These are phyloP conservation scores for Nannospalax galili DNA, from an alignment of 2,113 vertebrate genomes.

Conservation along the genomic window DNA sequence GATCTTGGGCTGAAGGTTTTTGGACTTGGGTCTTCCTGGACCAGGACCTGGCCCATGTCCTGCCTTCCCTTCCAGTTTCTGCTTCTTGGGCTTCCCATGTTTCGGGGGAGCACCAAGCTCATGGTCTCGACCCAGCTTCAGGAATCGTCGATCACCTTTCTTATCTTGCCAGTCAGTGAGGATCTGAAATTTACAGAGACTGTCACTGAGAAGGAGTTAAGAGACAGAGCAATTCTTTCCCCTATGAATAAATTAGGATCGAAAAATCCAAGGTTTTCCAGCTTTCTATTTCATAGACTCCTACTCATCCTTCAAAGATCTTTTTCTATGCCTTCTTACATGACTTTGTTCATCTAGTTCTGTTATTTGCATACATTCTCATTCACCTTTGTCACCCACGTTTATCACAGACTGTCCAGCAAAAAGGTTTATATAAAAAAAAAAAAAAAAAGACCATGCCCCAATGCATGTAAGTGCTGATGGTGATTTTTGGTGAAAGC, in stretches of 20 bases:
- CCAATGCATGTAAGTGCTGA: neutral
- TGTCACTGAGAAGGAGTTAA: neutral
- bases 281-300: slow-evolving; percentile 32
- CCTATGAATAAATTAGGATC: neutral
- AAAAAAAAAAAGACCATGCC: neutral
- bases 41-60: slow-evolving; percentile 94
- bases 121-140: slow-evolving; percentile 95
- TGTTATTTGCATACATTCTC: neutral
- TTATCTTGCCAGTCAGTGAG: slow-evolving; percentile 99
- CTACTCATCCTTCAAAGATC: slow-evolving; percentile 12
- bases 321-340: neutral
- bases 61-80: slow-evolving; percentile 95
- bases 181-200: slow-evolving; percentile 88
- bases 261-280: neutral
- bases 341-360: neutral
- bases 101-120: slow-evolving; percentile 93
- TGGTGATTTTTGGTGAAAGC: neutral
- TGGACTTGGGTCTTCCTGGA: slow-evolving; percentile 96
- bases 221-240: neutral
- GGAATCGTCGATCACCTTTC: slow-evolving; percentile 96
- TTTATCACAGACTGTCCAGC: neutral
- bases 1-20: slow-evolving; percentile 96
- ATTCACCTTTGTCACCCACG: neutral
- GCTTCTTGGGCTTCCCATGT: slow-evolving; percentile 97
- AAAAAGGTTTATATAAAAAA: neutral